Base-by-base conservation (phyloP, 2,888 invertebrate genomes). In the Parascotia fuliginaria region DNA sequence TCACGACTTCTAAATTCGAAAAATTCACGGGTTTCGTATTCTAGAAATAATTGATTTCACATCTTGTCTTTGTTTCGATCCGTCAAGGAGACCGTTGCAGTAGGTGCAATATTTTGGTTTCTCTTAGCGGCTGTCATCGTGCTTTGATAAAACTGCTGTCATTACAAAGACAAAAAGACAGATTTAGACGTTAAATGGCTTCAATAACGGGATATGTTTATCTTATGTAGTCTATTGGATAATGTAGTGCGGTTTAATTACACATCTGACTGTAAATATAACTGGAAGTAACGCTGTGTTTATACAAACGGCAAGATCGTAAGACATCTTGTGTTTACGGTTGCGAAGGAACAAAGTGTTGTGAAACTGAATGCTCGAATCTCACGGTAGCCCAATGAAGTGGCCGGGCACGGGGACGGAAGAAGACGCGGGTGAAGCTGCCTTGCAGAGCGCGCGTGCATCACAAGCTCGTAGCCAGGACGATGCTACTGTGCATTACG, bases 401-500 rank as follows among this genome's bases (percentile, higher is more conserved):
- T 95, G 95, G 95, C 94, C 95, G 93, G 95, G 95, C 78, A 92
- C 94, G 82, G 94, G 93, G 69, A 93, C 90, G 81, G 95, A 94
- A 89, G 95, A 95, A 93, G 91, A 94, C 93, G 83, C 83, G 83
- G 92, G 89, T 58, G 92, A 92, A 77, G 86, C 89, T 61, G 86
- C 85, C 62, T 75, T 90, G 75, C 91, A 91, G 85, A 95, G 93
- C 93, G 94, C 94, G 78, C 93, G 94, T 87, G 93, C 91, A 85
- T 94, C 93, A 79, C 95, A 94, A 85, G 94, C 93, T 87, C 95
- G 95, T 76, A 93, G 96, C 65, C 89, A 89, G 61, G 98, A 98
- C 87, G 98, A 98, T 93, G 97, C 97, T 60, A 96, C 96, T 85
- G 98, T 98, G 69, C 97, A 97, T 76, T 98, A 98, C 87, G 97